Conservation (phyloP, 1,140 invertebrate species). For the Drosophila grimshawi region DNA sequence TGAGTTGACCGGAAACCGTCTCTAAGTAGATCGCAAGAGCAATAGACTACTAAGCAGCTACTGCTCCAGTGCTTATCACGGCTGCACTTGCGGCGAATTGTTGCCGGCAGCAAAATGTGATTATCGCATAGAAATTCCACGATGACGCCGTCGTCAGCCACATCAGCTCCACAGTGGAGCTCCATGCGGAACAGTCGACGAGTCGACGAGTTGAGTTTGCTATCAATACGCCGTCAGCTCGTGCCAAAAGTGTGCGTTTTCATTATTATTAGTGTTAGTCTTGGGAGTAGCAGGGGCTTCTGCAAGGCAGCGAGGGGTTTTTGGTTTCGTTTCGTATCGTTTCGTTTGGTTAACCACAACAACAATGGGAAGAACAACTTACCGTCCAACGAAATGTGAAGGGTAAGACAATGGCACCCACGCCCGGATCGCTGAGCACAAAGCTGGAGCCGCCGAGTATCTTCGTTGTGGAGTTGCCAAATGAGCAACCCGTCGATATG, state of each 20-base stretch:
- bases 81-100: conserved; percentile 24
- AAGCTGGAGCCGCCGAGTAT: conserved; percentile 95
- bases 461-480: conserved; percentile 93
- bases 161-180: background rate
- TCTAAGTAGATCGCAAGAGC: background rate
- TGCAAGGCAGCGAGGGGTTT: background rate
- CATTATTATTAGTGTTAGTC: background rate
- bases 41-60: conserved; percentile 15
- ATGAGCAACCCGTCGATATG: conserved; percentile 91
- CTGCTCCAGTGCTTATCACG: conserved; percentile 35
- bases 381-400: conserved; percentile 97
- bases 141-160: conserved; percentile 7
- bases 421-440: conserved; percentile 91
- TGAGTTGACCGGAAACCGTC: conserved; percentile 10
- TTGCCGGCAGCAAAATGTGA: conserved; percentile 20
- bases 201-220: conserved; percentile 1
- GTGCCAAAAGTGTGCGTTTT: conserved; percentile 72
- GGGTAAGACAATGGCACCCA: conserved; percentile 91
- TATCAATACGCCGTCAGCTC: conserved; percentile 45
- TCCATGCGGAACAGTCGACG: conserved; percentile 9
- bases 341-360: conserved; percentile 16
- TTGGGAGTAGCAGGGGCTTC: background rate
- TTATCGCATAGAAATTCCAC: conserved; percentile 44
- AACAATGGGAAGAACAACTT: conserved; percentile 84
- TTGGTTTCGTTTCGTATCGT: background rate